Conservation (phyloP, 2,888 invertebrate species). For the Lypha dubia region DNA sequence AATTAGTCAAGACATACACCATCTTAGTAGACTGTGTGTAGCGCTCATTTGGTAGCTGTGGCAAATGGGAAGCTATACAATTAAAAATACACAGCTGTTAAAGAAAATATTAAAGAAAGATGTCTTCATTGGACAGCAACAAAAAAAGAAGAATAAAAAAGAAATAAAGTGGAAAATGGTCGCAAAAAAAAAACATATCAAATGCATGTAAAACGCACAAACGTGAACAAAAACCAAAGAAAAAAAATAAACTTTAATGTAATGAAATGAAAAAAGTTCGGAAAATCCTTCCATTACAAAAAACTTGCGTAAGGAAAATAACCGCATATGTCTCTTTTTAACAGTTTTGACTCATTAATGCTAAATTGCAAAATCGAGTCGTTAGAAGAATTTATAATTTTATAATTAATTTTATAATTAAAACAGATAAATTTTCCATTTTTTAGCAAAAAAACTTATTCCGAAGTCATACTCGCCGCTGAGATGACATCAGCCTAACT, state of each 20-base stretch:
- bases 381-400: too few species aligned
- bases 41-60: slow-evolving; percentile 1
- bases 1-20: neutral
- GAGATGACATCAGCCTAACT: too few species aligned
- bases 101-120: slow-evolving; percentile 10
- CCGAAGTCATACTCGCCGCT: too few species aligned
- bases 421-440: too few species aligned
- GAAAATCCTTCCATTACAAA: slow-evolving; percentile 31
- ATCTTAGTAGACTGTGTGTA: neutral
- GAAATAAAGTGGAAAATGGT: slow-evolving; percentile 30
- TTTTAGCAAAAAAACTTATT: too few species aligned
- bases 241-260: neutral
- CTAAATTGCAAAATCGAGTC: too few species aligned
- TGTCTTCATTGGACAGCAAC: slow-evolving; percentile 1
- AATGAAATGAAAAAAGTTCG: slow-evolving; percentile 33
- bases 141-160: slow-evolving; percentile 31
- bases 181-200: slow-evolving; percentile 24
- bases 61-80: slow-evolving; percentile 43
- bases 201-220: slow-evolving; percentile 25
- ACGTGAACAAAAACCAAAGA: slow-evolving; percentile 39
- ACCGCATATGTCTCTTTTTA: neutral
- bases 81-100: slow-evolving; percentile 26
- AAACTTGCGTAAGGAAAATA: neutral
- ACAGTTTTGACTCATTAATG: neutral
- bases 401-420: too few species aligned